Evolutionary conservation across 2,797 vertebrate genomes (phyloP).

Genomic region (Argyrosomus regius): DNA sequence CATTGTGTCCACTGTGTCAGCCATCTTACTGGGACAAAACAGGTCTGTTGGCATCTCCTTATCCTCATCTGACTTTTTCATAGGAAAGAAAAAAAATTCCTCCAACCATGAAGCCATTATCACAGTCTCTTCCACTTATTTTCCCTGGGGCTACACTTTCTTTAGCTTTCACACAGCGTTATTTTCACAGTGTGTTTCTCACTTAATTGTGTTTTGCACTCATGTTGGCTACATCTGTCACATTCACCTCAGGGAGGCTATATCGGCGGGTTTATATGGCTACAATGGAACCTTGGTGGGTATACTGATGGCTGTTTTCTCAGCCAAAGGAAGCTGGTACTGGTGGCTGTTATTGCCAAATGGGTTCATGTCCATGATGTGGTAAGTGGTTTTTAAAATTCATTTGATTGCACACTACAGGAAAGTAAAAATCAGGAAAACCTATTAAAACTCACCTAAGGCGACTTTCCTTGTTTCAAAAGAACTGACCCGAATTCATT

Average conservation of each 20-base stretch:
- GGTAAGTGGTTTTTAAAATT: slow-evolving; percentile 81
- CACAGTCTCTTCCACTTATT: background rate
- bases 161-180: slow-evolving; percentile 24
- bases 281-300: slow-evolving; percentile 91
- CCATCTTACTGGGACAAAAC: slow-evolving; percentile 88
- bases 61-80: background rate
- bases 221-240: slow-evolving; percentile 40
- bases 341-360: slow-evolving; percentile 94
- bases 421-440: background rate
- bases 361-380: slow-evolving; percentile 88
- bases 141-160: slow-evolving; percentile 29
- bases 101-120: slow-evolving; percentile 23
- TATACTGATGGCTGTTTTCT: slow-evolving; percentile 88
- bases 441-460: no score
- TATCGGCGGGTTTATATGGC: slow-evolving; percentile 87
- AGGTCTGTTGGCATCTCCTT: slow-evolving; percentile 77
- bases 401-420: slow-evolving; percentile 1
- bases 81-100: background rate
- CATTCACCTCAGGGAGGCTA: slow-evolving; percentile 80
- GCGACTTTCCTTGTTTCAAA: no score
- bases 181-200: slow-evolving; percentile 37
- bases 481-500: no score
- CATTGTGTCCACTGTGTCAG: slow-evolving; percentile 87
- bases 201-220: slow-evolving; percentile 44
- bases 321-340: slow-evolving; percentile 86